A percentile compares a stretch with the other conserved stretches of the same genome.
Conservation (phyloP, 2,797 vertebrate genomes). For the Pteropus rufus region DNA sequence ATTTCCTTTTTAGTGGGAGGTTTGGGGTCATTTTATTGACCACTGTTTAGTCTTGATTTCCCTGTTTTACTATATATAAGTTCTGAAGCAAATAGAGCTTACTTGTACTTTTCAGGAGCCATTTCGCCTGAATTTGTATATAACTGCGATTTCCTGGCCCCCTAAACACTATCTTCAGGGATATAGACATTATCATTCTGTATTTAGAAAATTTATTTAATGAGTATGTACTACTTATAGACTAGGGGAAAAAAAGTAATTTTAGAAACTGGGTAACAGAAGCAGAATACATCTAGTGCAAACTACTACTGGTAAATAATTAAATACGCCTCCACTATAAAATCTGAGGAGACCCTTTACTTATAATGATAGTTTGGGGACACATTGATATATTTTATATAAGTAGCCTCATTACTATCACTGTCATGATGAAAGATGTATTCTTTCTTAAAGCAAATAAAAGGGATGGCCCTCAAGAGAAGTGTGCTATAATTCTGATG, state of each 20-base stretch:
- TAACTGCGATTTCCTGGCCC: not conserved
- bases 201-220: slow-evolving; percentile 43
- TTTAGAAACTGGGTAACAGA: slow-evolving; percentile 30
- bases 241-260: not conserved
- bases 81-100: not conserved
- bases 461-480: not conserved
- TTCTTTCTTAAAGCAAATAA: slow-evolving; percentile 19
- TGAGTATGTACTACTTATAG: slow-evolving; percentile 30
- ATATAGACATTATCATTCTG: slow-evolving; percentile 5
- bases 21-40: not conserved
- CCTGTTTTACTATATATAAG: not conserved
- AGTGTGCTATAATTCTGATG: not conserved
- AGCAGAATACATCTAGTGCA: not conserved
- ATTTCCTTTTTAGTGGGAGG: not conserved
- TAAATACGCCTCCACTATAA: not conserved
- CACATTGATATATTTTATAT: not conserved
- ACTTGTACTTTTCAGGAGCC: not conserved
- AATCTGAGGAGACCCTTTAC: slow-evolving; percentile 7
- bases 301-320: slow-evolving; percentile 34
- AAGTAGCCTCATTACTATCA: not conserved
- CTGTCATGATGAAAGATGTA: not conserved
- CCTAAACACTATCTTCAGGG: not conserved
- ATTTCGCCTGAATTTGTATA: not conserved
- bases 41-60: not conserved
- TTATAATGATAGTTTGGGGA: slow-evolving; percentile 24